These are phyloP conservation scores for Drosophila nebulosa DNA, from an alignment of 1,140 invertebrate species.

Conservation along the genomic window DNA sequence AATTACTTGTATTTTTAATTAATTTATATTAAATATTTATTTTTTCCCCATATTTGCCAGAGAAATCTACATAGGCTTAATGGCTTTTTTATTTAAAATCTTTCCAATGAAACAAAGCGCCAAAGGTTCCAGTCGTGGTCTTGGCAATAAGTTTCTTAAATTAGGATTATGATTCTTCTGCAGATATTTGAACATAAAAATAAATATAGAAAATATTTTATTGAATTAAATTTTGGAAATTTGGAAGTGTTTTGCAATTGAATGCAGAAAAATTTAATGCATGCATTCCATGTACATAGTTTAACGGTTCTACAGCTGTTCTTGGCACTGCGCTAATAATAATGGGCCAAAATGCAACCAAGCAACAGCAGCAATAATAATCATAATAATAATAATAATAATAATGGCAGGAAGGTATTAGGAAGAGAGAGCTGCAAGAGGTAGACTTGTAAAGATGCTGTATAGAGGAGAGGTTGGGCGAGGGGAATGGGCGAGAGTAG, in stretches of 20 bases:
- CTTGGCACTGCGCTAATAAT: background rate
- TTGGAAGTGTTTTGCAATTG: background rate
- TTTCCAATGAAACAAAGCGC: no score
- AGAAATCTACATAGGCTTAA: no score
- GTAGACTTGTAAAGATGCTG: background rate
- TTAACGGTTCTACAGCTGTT: background rate
- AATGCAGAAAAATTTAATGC: background rate
- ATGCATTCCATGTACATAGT: no score
- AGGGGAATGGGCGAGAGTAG: constrained; percentile 17
- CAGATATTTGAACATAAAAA: no score
- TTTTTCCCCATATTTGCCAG: no score
- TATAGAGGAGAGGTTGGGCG: background rate
- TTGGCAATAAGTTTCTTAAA: no score
- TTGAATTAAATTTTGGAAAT: background rate
- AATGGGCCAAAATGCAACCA: constrained; percentile 21
- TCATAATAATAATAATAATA: constrained; percentile 35
- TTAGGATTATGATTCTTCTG: no score
- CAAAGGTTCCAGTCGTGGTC: no score
- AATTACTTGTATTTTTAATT: no score
- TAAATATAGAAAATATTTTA: no score
- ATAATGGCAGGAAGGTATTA: constrained; percentile 4
- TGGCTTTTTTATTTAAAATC: no score
- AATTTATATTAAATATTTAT: no score
- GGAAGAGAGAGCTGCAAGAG: background rate
- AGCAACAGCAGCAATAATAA: constrained; percentile 30